Base-by-base conservation (phyloP, 1,140 invertebrate species). In the Asobara japonica region DNA sequence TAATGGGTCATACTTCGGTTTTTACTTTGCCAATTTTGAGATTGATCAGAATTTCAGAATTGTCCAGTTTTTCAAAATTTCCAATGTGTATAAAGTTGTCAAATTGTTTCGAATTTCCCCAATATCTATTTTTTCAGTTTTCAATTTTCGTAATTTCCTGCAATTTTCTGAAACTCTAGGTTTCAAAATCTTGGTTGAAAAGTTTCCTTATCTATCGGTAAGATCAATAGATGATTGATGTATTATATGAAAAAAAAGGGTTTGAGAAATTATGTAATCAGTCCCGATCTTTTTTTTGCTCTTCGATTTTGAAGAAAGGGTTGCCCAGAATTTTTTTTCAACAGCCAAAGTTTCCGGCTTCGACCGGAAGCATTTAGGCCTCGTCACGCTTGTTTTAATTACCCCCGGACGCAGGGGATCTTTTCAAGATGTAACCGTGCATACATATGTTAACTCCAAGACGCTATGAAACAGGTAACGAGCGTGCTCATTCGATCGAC, bases 381-480 rank as follows among this genome's bases (percentile, higher is more conserved):
- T 74, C 80, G 81, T 85, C 84, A 84, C 83, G 84, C 77, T 82
- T 80, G 76, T 84, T 85, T 84, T 84, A 84, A 84, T 84, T 82
- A 80, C 76, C 27, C 4, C n/a, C 27, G 13, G 25, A 31, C n/a
- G 3, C n/a, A n/a, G 20, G 48, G 62, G 16, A 48, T n/a, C 31
- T 29, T 31, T 62, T 6, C n/a, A 29, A 65, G 29, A 33, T 25
- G 31, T 45, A 25, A 65, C 61, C 48, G 33, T 65, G 31, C n/a
- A 65, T 41, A 31, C 29, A 30, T 61, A 29, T 61, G 22, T 61
- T 61, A 27, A n/a, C 33, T 18, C 36, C 1, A 25, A 45, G n/a
- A 27, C 22, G 33, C 13, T 62, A 62, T 31, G 31, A 18, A 62
- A 62, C 60, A 31, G 60, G 60, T 62, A 56, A 62, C 60, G 60